Base-by-base conservation (phyloP, 1,140 invertebrate genomes). In the Drosophila jambulina region DNA sequence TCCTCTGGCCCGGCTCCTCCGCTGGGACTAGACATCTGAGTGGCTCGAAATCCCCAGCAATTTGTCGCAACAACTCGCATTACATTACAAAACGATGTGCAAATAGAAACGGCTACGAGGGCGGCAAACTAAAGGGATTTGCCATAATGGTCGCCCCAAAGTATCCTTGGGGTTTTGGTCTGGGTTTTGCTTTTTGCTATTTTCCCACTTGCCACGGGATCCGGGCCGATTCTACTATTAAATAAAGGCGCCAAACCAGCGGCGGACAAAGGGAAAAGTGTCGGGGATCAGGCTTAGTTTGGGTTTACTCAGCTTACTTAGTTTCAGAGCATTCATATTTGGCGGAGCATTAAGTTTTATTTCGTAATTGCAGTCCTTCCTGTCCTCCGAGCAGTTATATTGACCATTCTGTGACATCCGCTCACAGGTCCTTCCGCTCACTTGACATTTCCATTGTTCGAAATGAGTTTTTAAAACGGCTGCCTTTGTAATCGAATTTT, bases 51-150 rank as follows among this genome's bases (percentile, higher is more conserved):
- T 86, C 80, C 83, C 83, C 70, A 87, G 80, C 79, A 87, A 86
- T 86, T 86, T 86, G 83, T 86, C 71, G 83, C 79, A 86, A 87
- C 83, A 87, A 82, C 84, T 86, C 83, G 83, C 83, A 86, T 86
- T 86, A 87, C 83, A 86, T 86, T 82, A 87, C 82, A 87, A 87
- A 87, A 87, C 83, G 82, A 86, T 86, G 82, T 82, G 83, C 82
- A 86, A 86, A 86, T 86, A 87, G 82, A 76, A 85, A 78, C 56
- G 81, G 77, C 61, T 49, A 56, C 51, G 59, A 64, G 70, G 49
- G 38, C 45, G 36, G 63, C 79, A 82, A 86, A 87, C 82, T 86
- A 72, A 87, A 82, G 83, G 82, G 82, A 86, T 76, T 87, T 86
- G 42, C 53, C 70, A 71, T 79, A 86, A 86, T 87, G 79, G 69